Conservation (phyloP, 2,797 vertebrate species). For the Centropyge bicolor region DNA sequence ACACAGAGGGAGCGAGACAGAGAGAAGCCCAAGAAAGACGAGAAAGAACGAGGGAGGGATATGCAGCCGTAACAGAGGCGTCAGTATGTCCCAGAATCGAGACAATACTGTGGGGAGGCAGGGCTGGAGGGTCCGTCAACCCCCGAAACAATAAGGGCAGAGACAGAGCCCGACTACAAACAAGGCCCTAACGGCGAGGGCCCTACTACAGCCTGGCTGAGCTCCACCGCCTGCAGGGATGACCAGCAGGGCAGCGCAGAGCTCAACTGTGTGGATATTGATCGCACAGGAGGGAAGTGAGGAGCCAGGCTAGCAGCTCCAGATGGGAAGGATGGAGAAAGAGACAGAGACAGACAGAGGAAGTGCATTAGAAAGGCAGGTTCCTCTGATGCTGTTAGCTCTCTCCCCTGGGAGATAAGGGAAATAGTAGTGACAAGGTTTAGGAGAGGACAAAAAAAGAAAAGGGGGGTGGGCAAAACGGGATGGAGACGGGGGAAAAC, state of each 20-base stretch:
- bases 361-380: constrained; percentile 78
- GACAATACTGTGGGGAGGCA: constrained; percentile 63
- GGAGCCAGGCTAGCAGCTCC: constrained; percentile 45
- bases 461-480: neutral
- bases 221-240: constrained; percentile 59
- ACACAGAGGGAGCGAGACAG: constrained; percentile 29
- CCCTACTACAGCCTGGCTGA: constrained; percentile 46
- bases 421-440: constrained; percentile 57
- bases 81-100: constrained; percentile 75
- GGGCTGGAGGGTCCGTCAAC: constrained; percentile 46
- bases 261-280: constrained; percentile 71
- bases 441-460: constrained; percentile 27
- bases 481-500: constrained; percentile 4
- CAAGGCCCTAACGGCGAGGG: constrained; percentile 38
- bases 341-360: constrained; percentile 54
- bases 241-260: constrained; percentile 58
- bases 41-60: constrained; percentile 54
- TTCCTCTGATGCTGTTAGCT: constrained; percentile 75
- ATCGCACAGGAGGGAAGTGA: constrained; percentile 74
- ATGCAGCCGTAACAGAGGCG: constrained; percentile 58
- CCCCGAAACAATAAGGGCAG: constrained; percentile 62
- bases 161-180: constrained; percentile 56
- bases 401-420: constrained; percentile 68
- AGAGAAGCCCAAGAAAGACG: constrained; percentile 41
- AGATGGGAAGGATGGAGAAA: constrained; percentile 62